These are phyloP conservation scores for Ispidina lecontei DNA, from an alignment of 2,797 vertebrate genomes.

Conservation along the genomic window DNA sequence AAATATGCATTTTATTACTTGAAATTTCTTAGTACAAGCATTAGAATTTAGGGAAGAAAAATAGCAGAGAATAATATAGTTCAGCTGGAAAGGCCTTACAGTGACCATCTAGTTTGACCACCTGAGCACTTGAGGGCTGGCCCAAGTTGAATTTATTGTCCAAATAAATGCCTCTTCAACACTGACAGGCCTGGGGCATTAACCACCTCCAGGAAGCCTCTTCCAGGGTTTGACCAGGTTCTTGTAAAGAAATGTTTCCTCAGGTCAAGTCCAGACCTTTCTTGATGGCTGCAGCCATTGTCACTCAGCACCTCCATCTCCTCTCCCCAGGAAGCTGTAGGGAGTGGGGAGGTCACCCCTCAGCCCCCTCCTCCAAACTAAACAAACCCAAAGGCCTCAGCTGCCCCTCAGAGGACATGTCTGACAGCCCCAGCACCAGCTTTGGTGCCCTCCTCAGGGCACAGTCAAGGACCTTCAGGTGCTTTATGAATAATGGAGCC, in stretches of 20 bases:
- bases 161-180: neutral
- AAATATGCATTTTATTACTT: neutral
- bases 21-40: neutral
- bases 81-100: neutral
- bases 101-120: neutral
- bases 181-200: neutral
- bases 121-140: neutral
- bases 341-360: neutral
- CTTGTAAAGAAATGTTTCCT: neutral
- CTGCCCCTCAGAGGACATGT: neutral
- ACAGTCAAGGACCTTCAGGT: neutral
- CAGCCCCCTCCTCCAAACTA: neutral
- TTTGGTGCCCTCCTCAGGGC: neutral
- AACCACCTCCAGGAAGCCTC: neutral
- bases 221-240: neutral
- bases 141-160: neutral
- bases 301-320: neutral
- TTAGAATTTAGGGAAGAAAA: neutral
- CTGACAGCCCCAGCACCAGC: neutral
- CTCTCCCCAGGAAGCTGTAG: neutral
- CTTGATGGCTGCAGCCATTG: neutral
- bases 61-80: no score
- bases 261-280: neutral
- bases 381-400: neutral
- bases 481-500: neutral